phyloP scores from a whole-genome alignment of 2,797 vertebrate genomes.

The Sphenopsis melanotis region DNA sequence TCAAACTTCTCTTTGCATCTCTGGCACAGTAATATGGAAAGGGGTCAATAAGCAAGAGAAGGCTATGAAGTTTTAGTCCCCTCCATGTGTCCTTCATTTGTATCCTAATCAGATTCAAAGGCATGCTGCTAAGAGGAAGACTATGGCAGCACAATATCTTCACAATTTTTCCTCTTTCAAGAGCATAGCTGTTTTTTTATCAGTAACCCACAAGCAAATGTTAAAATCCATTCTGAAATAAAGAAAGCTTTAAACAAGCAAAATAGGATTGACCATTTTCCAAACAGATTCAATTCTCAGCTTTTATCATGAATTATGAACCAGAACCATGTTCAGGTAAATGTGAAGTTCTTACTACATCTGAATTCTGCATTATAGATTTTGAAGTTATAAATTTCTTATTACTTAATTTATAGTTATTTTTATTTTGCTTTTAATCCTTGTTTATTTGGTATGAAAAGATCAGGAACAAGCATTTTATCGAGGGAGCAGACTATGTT shows the following conservation, averaged over 20 bases:
- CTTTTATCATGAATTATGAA: not conserved
- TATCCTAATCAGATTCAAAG: not conserved
- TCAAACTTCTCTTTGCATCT: not conserved
- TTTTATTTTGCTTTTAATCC: not conserved
- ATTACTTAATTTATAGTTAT: not conserved
- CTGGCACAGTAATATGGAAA: not conserved
- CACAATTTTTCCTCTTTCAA: not conserved
- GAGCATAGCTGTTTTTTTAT: not conserved
- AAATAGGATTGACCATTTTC: not conserved
- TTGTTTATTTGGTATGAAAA: not conserved
- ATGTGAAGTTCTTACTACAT: not conserved
- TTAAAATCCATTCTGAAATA: not conserved
- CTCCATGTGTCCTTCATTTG: not conserved
- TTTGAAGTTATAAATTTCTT: not conserved
- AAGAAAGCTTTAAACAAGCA: not conserved
- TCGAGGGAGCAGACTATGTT: constrained; percentile 22
- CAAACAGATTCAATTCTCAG: not conserved
- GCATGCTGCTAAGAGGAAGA: not conserved
- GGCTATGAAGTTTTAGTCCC: not conserved
- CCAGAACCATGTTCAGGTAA: not conserved
- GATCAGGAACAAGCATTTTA: not conserved
- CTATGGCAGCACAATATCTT: not conserved
- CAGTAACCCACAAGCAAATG: not conserved
- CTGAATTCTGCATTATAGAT: not conserved
- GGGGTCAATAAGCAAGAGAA: not conserved